Conservation (phyloP, 2,797 vertebrate genomes). For the Yasuhikotakia modesta region DNA sequence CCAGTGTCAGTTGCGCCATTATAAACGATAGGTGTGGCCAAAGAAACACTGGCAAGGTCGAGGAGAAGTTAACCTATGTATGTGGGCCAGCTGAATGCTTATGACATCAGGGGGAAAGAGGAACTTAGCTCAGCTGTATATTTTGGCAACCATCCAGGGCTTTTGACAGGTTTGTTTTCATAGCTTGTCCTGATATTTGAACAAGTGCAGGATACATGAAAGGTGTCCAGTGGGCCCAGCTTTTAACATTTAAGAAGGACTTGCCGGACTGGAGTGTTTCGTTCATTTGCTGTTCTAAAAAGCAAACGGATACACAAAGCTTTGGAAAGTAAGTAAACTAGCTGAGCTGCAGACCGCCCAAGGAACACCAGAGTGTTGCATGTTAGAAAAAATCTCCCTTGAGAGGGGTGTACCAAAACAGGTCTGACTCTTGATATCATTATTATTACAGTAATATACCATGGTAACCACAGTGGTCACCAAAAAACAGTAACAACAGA, state of each 20-base stretch:
- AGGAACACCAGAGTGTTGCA: slow-evolving; percentile 66
- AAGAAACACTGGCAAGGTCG: slow-evolving; percentile 47
- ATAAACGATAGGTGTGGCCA: slow-evolving; percentile 60
- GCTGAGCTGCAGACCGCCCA: slow-evolving; percentile 69
- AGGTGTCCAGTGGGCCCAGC: slow-evolving; percentile 61
- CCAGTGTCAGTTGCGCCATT: slow-evolving; percentile 58
- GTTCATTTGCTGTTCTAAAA: slow-evolving; percentile 68
- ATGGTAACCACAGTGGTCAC: not conserved
- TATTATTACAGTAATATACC: not conserved
- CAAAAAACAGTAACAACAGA: not conserved
- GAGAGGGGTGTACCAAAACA: slow-evolving; percentile 16
- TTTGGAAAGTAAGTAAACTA: slow-evolving; percentile 68
- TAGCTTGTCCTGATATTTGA: slow-evolving; percentile 59
- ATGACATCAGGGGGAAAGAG: slow-evolving; percentile 60
- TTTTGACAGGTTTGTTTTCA: slow-evolving; percentile 58
- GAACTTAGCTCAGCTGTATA: slow-evolving; percentile 63
- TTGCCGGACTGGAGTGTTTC: slow-evolving; percentile 71
- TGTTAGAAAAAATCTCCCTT: not conserved
- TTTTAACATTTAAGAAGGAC: slow-evolving; percentile 62
- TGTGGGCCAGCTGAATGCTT: slow-evolving; percentile 50
- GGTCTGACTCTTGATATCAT: not conserved
- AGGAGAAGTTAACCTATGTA: slow-evolving; percentile 56
- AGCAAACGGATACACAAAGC: slow-evolving; percentile 68
- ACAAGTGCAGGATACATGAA: slow-evolving; percentile 60
- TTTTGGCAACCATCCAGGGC: slow-evolving; percentile 63